Conservation (phyloP, 2,113 vertebrate genomes). For the Nothoprocta pentlandii region DNA sequence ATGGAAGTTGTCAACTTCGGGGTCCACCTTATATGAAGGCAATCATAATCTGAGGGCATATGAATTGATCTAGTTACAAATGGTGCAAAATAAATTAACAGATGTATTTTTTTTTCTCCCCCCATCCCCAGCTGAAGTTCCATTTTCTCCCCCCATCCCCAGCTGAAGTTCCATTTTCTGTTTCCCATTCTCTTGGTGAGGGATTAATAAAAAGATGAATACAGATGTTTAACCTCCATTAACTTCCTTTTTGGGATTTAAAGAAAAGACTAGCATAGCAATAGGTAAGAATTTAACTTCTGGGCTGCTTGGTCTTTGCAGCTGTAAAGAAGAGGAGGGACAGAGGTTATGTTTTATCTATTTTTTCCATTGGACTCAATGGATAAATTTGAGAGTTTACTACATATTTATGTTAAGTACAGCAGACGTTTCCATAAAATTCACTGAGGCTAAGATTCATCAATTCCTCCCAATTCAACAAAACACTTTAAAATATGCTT, state of each 20-base stretch:
- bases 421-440: constrained; percentile 43
- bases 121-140: not conserved
- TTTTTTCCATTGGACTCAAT: constrained; percentile 64
- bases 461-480: constrained; percentile 28
- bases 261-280: constrained; percentile 59
- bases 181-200: constrained; percentile 34
- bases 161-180: constrained; percentile 16
- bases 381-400: constrained; percentile 59
- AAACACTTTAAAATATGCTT: constrained; percentile 29
- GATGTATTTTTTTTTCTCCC: constrained; percentile 52
- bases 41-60: constrained; percentile 61
- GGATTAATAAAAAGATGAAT: constrained; percentile 37
- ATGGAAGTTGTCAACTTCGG: constrained; percentile 73
- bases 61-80: constrained; percentile 72
- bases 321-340: constrained; percentile 21
- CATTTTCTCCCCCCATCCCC: not conserved
- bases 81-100: constrained; percentile 67
- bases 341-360: constrained; percentile 61
- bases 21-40: constrained; percentile 66
- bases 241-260: constrained; percentile 62
- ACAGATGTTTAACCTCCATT: constrained; percentile 44
- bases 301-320: constrained; percentile 46
- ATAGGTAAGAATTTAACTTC: constrained; percentile 72
- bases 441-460: constrained; percentile 18
- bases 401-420: constrained; percentile 60